A percentile compares a stretch with the other conserved stretches of the same genome.
Evolutionary conservation across 2,113 vertebrate genomes (phyloP).

Genomic region (Vombatus ursinus): DNA sequence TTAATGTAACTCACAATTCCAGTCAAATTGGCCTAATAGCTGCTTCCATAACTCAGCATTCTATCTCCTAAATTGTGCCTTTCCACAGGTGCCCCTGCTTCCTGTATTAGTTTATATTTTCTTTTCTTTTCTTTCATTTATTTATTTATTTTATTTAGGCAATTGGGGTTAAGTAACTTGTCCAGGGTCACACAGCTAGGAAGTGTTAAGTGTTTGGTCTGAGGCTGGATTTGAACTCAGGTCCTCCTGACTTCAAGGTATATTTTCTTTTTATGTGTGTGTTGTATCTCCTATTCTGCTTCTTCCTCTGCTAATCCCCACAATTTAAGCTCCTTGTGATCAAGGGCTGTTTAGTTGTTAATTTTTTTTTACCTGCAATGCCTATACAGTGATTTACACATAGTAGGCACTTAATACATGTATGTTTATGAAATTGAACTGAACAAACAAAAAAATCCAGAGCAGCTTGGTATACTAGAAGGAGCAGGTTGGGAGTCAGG

Average conservation of each 20-base stretch:
- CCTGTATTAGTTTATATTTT: background rate
- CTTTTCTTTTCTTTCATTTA: no score
- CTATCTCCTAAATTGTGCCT: background rate
- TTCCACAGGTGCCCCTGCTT: background rate
- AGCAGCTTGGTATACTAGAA: background rate
- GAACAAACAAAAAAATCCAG: background rate
- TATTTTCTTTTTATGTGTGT: background rate
- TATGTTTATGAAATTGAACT: background rate
- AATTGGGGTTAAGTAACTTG: no score
- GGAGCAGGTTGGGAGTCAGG: background rate
- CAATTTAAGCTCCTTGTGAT: background rate
- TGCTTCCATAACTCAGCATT: background rate
- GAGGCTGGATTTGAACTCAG: no score
- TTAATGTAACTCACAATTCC: background rate
- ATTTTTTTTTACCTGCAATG: background rate
- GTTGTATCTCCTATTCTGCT: background rate
- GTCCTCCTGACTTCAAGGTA: no score
- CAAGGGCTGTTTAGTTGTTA: background rate
- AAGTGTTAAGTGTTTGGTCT: no score
- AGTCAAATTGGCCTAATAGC: background rate
- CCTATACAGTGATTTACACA: background rate
- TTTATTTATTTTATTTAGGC: no score
- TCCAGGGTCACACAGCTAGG: no score
- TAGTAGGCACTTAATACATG: background rate
- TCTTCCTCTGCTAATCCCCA: no score